Conservation (phyloP, 2,797 vertebrate species). For the Pseudomugil tenellus region DNA sequence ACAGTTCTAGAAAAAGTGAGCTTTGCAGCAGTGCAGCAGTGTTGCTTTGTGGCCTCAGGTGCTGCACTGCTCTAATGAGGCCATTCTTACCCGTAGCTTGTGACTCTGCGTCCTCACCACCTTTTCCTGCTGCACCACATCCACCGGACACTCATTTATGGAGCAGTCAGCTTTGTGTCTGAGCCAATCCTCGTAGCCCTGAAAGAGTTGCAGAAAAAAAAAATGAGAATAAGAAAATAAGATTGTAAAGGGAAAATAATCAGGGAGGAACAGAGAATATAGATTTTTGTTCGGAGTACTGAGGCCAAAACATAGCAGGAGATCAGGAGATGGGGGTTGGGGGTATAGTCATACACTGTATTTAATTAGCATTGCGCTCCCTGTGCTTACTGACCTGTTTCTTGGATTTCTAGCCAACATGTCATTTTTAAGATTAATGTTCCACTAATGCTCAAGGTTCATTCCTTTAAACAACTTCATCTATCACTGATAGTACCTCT, state of each 20-base stretch:
- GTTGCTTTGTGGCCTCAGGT: conserved; percentile 69
- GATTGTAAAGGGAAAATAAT: conserved; percentile 8
- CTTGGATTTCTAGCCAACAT: conserved; percentile 58
- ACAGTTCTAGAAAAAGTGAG: conserved; percentile 48
- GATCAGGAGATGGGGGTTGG: conserved; percentile 13
- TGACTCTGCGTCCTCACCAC: conserved; percentile 93
- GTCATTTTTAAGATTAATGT: conserved; percentile 72
- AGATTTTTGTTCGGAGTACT: conserved; percentile 49
- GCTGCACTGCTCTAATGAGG: conserved; percentile 68
- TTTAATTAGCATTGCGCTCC: conserved; percentile 71
- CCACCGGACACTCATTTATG: conserved; percentile 94
- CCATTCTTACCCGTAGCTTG: conserved; percentile 87
- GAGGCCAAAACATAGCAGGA: conserved; percentile 19
- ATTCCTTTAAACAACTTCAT: conserved; percentile 62
- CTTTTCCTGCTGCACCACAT: conserved; percentile 92
- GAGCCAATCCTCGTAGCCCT: conserved; percentile 99
- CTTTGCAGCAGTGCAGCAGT: conserved; percentile 48
- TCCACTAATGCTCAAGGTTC: conserved; percentile 51
- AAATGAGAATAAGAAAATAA: conserved; percentile 2
- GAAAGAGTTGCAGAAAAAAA: conserved; percentile 48
- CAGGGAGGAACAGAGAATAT: conserved; percentile 32
- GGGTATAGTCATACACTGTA: conserved; percentile 58
- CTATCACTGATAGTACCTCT: conserved; percentile 69
- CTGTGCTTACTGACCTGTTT: conserved; percentile 64
- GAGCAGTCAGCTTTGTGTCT: conserved; percentile 96